phyloP scores from a whole-genome alignment of 2,113 vertebrate genomes.

The Elaphurus davidianus region DNA sequence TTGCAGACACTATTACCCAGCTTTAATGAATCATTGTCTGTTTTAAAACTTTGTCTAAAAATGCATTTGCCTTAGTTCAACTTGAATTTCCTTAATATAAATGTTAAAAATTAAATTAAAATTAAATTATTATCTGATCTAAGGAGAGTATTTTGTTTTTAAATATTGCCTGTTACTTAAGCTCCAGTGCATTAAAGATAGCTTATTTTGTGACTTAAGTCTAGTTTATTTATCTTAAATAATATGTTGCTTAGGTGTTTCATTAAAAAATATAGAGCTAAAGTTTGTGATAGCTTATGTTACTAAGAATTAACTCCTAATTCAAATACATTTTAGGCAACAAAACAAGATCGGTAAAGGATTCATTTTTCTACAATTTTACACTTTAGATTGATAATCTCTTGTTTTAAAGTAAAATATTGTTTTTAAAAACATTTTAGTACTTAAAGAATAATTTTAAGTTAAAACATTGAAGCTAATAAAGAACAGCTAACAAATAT shows the following conservation, averaged over 20 bases:
- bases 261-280: background rate
- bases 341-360: background rate
- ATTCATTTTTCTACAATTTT: background rate
- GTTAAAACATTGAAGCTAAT: background rate
- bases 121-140: background rate
- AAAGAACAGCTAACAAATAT: constrained; percentile 17
- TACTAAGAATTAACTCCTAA: background rate
- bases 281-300: background rate
- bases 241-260: background rate
- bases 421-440: background rate
- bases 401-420: constrained; percentile 4
- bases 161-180: background rate
- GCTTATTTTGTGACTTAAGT: constrained; percentile 18
- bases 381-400: background rate
- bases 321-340: background rate
- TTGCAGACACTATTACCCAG: background rate
- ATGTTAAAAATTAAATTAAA: constrained; percentile 28
- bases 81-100: background rate
- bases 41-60: constrained; percentile 13
- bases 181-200: background rate
- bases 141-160: constrained; percentile 28
- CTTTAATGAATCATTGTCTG: background rate
- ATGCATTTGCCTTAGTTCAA: background rate
- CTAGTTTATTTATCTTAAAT: constrained; percentile 4
- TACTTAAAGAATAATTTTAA: background rate